Evolutionary conservation across 2,888 invertebrate species (phyloP).

Genomic region (Gymnoscelis rufifasciata): DNA sequence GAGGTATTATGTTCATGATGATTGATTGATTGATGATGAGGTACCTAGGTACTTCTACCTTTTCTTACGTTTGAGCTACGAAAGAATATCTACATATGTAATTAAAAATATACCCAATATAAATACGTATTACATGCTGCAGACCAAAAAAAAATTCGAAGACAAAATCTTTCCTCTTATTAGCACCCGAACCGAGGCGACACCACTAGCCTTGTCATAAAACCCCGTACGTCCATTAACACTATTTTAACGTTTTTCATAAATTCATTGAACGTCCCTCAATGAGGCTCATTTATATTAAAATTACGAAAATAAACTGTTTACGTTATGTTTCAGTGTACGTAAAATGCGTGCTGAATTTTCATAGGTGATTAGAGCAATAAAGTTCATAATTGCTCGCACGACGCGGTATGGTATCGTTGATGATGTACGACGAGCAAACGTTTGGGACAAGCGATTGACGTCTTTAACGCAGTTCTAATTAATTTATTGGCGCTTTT

Average conservation of each 20-base stretch:
- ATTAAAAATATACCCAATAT: no score
- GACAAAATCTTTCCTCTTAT: not conserved
- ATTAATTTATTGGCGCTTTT: constrained; percentile 75
- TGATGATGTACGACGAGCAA: constrained; percentile 47
- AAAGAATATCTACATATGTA: no score
- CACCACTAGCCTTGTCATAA: constrained; percentile 40
- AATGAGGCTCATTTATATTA: constrained; percentile 67
- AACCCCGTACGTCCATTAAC: constrained; percentile 66
- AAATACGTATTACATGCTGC: no score
- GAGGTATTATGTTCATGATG: no score
- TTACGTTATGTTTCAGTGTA: constrained; percentile 67
- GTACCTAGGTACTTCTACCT: no score
- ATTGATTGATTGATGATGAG: no score
- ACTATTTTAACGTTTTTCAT: constrained; percentile 66
- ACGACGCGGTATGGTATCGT: constrained; percentile 32
- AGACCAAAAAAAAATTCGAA: no score
- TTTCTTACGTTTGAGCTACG: no score
- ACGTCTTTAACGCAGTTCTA: constrained; percentile 68
- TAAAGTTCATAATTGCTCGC: constrained; percentile 52
- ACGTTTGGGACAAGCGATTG: constrained; percentile 59
- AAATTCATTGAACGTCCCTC: constrained; percentile 72
- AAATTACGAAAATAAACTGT: constrained; percentile 70
- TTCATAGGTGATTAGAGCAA: constrained; percentile 50
- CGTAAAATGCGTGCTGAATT: constrained; percentile 71
- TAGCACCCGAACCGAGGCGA: not conserved